A percentile compares a stretch with the other conserved stretches of the same genome.
Conservation (phyloP, 2,113 vertebrate species). For the Turnix velox region DNA sequence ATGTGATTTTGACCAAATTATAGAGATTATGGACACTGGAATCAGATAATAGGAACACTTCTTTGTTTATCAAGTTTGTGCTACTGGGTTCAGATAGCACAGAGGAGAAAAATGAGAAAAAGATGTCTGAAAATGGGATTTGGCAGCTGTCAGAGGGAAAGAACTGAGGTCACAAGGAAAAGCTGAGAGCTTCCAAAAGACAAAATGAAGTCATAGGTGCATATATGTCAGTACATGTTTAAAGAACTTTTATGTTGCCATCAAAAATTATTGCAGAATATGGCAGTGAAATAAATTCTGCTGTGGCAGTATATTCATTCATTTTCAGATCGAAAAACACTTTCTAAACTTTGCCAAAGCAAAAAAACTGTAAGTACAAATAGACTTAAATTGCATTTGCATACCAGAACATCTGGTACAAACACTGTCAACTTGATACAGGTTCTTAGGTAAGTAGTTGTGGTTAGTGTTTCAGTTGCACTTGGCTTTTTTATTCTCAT, state of each 20-base stretch:
- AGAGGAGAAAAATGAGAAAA: background rate
- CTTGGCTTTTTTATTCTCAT: background rate
- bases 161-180: background rate
- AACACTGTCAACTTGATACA: conserved; percentile 23
- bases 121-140: background rate
- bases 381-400: background rate
- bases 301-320: background rate
- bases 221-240: background rate
- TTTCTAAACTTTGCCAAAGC: background rate
- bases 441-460: conserved; percentile 47
- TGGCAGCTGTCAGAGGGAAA: background rate
- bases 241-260: background rate
- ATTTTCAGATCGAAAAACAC: background rate
- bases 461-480: conserved; percentile 43
- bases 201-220: background rate
- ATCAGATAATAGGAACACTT: background rate
- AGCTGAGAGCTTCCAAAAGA: background rate
- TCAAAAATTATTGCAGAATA: background rate
- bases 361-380: conserved; percentile 16
- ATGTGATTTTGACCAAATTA: background rate
- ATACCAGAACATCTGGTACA: conserved; percentile 50
- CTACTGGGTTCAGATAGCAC: background rate
- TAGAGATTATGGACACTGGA: background rate
- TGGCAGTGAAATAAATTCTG: background rate
- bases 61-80: background rate